A percentile compares a stretch with the other conserved stretches of the same genome.
Evolutionary conservation across 2,797 vertebrate species (phyloP).

Genomic region (Echiichthys vipera): DNA sequence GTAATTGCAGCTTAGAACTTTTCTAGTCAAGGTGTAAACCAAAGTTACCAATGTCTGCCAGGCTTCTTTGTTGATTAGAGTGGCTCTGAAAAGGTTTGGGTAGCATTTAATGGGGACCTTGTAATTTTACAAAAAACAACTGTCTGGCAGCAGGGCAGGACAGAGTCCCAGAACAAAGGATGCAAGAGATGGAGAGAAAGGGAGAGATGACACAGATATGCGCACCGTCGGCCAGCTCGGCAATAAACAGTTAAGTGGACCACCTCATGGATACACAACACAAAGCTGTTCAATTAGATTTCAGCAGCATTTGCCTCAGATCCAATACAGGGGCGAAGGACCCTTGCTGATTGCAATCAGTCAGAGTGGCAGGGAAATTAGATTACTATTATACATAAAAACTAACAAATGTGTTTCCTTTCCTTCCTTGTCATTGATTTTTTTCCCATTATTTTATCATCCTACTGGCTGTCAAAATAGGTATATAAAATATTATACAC

Average conservation of each 20-base stretch:
- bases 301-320: constrained; percentile 61
- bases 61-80: constrained; percentile 51
- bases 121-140: constrained; percentile 54
- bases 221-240: constrained; percentile 33
- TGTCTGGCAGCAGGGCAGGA: constrained; percentile 46
- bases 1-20: constrained; percentile 31
- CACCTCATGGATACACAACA: constrained; percentile 59
- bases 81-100: constrained; percentile 26
- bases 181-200: constrained; percentile 17
- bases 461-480: constrained; percentile 47
- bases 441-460: constrained; percentile 52
- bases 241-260: constrained; percentile 65
- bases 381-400: constrained; percentile 74
- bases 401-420: constrained; percentile 56
- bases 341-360: constrained; percentile 79
- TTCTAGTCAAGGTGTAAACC: constrained; percentile 15
- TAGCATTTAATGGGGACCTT: constrained; percentile 50
- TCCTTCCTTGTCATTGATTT: constrained; percentile 19
- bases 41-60: constrained; percentile 28
- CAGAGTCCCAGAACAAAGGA: constrained; percentile 40
- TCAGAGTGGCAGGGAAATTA: constrained; percentile 78
- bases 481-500: constrained; percentile 30
- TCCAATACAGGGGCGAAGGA: constrained; percentile 57
- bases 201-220: constrained; percentile 43
- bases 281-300: constrained; percentile 78